These are phyloP conservation scores for Oceanodroma leucorhoa DNA, from an alignment of 2,797 vertebrate species.

Conservation along the genomic window DNA sequence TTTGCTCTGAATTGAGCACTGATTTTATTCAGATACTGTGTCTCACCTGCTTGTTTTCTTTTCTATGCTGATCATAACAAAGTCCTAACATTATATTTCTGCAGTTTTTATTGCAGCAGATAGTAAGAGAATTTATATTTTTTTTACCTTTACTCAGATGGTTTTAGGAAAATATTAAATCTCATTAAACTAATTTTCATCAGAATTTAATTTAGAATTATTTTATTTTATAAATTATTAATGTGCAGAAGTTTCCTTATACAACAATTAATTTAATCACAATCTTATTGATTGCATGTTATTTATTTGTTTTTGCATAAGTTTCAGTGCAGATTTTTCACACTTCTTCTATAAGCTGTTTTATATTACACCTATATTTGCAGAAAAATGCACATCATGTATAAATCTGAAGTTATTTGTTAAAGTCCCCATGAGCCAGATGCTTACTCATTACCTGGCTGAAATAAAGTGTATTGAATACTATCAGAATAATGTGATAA, in stretches of 20 bases:
- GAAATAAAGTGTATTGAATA: not conserved
- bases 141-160: not conserved
- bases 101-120: not conserved
- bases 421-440: not conserved
- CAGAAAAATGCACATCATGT: not conserved
- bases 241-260: not conserved
- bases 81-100: not conserved
- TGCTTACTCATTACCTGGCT: not conserved
- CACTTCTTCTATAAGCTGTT: not conserved
- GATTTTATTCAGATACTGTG: not conserved
- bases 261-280: not conserved
- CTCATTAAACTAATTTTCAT: not conserved
- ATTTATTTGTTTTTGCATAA: not conserved
- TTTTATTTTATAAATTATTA: not conserved
- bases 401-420: not conserved
- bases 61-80: not conserved
- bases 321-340: not conserved
- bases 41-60: not conserved
- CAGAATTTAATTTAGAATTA: not conserved
- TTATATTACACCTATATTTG: not conserved
- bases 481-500: not conserved
- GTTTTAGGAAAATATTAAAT: not conserved
- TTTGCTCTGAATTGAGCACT: not conserved
- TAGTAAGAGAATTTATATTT: not conserved
- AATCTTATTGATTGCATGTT: not conserved